Base-by-base conservation (phyloP, 2,797 vertebrate species). In the Sebastes reedi region DNA sequence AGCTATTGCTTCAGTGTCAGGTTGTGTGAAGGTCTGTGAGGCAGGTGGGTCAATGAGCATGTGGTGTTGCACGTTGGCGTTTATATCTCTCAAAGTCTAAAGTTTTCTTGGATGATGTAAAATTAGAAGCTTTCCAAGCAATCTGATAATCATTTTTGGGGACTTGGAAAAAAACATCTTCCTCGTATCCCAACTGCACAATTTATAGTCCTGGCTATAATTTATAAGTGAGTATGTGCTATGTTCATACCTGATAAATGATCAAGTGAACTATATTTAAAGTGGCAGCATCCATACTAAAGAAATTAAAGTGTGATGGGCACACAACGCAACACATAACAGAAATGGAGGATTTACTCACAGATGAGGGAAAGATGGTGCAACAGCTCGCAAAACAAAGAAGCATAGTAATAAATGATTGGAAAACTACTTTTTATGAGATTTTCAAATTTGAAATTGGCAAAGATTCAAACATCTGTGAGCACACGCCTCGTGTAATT, bases 1-100 rank as follows among this genome's bases (percentile, higher is more conserved):
- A 94, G 95, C 87, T 89, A 95, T 95, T 96, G 95, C 95, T 84
- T 94, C 94, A 95, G 87, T 87, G 87, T 89, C 91, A 90, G 83
- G 79, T 86, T 87, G 92, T 92, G 90, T 94, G 92, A 96, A 95
- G 94, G 94, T 95, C 94, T 91, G 74, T 30, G 66, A 79, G 67
- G 70, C 64, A 83, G 83, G 62, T 76, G 71, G 91, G 86, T 93
- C 94, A 93, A 68, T 69, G 87, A 82, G 82, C 91, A 89, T 87
- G 87, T 82, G 58, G 71, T 58, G 72, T 62, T 86, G 91, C 91
- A 94, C 46, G 86, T 91, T 89, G 87, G 70, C 90, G 80, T 88
- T 89, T 81, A 84, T 87, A 66, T 54, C 83, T 90, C 60, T 76
- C 91, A 93, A 88, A 91, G 91, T 94, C 91, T 91, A 91, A 94